Conservation (phyloP, 2,888 invertebrate genomes). For the Linnaemya vulpina region DNA sequence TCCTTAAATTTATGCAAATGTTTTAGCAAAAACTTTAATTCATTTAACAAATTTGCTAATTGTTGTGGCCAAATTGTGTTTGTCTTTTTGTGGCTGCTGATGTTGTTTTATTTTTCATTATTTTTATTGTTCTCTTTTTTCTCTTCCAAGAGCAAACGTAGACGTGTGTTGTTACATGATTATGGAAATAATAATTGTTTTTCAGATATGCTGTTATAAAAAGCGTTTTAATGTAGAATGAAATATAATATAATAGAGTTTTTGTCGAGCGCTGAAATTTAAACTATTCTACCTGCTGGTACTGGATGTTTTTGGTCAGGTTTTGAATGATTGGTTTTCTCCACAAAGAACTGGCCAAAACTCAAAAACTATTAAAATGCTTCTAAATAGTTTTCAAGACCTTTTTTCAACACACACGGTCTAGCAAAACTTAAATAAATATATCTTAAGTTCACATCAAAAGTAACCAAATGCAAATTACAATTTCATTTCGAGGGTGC, state of each 20-base stretch:
- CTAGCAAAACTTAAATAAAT: too few species aligned
- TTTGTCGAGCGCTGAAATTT: too few species aligned
- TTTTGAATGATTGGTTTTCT: too few species aligned
- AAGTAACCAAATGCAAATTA: background rate
- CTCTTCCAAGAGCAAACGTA: constrained; percentile 14
- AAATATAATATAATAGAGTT: too few species aligned
- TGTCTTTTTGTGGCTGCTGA: constrained; percentile 65
- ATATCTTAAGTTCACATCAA: too few species aligned
- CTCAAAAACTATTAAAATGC: too few species aligned
- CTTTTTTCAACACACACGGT: too few species aligned
- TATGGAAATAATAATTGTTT: constrained; percentile 45
- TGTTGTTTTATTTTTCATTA: constrained; percentile 61
- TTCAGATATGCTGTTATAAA: background rate
- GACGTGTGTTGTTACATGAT: constrained; percentile 19
- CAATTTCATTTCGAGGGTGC: background rate
- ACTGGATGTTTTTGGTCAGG: too few species aligned
- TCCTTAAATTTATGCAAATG: constrained; percentile 71
- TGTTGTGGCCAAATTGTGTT: constrained; percentile 71
- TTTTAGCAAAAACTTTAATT: constrained; percentile 68
- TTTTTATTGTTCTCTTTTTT: constrained; percentile 19
- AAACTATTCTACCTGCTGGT: too few species aligned
- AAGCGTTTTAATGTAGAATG: background rate
- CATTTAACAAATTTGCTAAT: constrained; percentile 71
- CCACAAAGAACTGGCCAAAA: too few species aligned
- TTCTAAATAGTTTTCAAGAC: too few species aligned